Base-by-base conservation (phyloP, 1,140 invertebrate species). In the Rhagoletis zephyria region DNA sequence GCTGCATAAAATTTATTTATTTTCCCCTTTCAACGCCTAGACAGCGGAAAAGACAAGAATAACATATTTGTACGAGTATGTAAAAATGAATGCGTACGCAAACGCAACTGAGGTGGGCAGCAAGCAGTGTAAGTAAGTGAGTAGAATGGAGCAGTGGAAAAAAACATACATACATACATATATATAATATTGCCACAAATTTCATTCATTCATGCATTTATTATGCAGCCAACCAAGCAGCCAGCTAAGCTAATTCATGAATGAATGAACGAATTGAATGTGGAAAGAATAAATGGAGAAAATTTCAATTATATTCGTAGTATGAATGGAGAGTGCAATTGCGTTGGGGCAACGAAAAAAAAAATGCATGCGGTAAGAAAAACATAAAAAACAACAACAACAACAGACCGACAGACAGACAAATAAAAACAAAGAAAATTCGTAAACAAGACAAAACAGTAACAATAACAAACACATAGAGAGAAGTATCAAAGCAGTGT, bases 261-360 rank as follows among this genome's bases (percentile, higher is more conserved):
- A 81, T 81, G 74, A 81, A 59, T 81, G 48, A 81, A 81, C 74
- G 74, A 81, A 81, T 81, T 59, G 48, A 30, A 30, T 56, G 74
- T 81, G 48, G 0, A 56, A 19, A 81, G 74, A 81, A 81, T 81
- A 81, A 59, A 81, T 81, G 74, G 19, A 81, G 51, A 81, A 81
- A 81, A 81, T 81, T 81, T 51, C 74, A 81, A 81, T 81, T 81
- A 81, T 19, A 81, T 81, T 9, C 45, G 42, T 42, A 74, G 45
- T 45, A 74, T 74, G 70, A n/a, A 74, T 74, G 70, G 70, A 74
- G 70, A 74, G 30, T 4, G 70, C 45, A 2, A 30, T 30, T 30
- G 16, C 42, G 70, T 4, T 74, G 70, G 67, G 70, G 45, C 42
- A 74, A 40, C 64, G 40, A 60, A 60, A 30, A 60, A 60, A 12